Percentiles rank a stretch among this genome's conserved stretches.
Evolutionary conservation across 92 coral and sea anemone species (phyloP).

Genomic region (Parazoanthus atlanticus): DNA sequence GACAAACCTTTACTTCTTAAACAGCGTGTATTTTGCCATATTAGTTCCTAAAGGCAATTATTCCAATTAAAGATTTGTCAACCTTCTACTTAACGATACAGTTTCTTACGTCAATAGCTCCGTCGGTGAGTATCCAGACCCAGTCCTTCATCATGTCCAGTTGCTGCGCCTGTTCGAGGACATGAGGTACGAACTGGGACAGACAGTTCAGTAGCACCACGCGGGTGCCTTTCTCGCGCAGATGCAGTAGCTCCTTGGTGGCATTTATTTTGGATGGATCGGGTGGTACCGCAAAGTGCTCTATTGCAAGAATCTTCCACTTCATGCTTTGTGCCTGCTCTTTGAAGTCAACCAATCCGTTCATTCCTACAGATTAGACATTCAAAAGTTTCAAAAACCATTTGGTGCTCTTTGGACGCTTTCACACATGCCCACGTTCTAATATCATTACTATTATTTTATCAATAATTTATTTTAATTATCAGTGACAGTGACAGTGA

Average conservation of each 20-base stretch:
- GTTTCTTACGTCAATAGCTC: constrained; percentile 38
- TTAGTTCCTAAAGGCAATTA: no score
- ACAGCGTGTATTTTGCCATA: no score
- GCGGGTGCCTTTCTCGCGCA: constrained; percentile 80
- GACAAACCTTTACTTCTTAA: no score
- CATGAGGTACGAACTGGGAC: constrained; percentile 56
- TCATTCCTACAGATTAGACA: constrained; percentile 56
- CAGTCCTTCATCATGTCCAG: constrained; percentile 74
- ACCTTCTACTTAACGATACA: no score
- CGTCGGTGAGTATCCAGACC: constrained; percentile 82
- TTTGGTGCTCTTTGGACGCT: no score
- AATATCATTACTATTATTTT: no score
- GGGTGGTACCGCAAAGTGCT: constrained; percentile 64
- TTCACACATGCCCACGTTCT: no score
- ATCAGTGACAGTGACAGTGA: no score
- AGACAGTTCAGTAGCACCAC: constrained; percentile 74
- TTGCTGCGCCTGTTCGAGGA: constrained; percentile 63
- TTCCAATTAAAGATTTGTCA: no score
- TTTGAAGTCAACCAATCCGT: constrained; percentile 65
- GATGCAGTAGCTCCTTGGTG: constrained; percentile 64
- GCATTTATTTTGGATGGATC: constrained; percentile 63
- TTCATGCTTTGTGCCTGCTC: not conserved
- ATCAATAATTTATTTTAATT: no score
- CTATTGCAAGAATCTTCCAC: constrained; percentile 67
- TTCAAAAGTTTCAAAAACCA: no score